Evolutionary conservation across 2,113 vertebrate genomes (phyloP), one percentile per base, ranked within the genome.

Genomic region (Melanocharis versteri): DNA sequence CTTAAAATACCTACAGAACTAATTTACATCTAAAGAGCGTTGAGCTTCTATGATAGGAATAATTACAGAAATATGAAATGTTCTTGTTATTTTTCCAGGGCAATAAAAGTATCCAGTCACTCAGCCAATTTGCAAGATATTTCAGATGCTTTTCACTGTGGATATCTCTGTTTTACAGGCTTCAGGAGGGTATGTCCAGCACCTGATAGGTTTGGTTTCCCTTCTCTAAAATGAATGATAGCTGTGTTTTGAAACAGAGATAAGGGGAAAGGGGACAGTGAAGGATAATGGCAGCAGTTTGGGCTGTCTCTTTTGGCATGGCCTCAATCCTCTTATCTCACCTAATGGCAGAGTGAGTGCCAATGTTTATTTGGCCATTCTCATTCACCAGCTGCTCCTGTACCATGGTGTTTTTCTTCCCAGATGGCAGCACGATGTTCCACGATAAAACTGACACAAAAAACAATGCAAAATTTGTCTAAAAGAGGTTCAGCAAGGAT

Each of bases 381-480:
- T 97, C 92, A 89, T 96, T 97, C 96, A 97, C 97, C 98, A 98
- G 97, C 98, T 98, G 98, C 97, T 98, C 96, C 96, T 94, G 97
- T 94, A 94, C 97, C 96, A 91, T 95, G 95, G 97, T 98, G 97
- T 98, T 98, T 98, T 97, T 97, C 97, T 97, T 97, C 97, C 97
- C 98, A 98, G 98, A 98, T 98, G 98, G 98, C 97, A 97, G 97
- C 97, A 97, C 7, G 95, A 98, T 98, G 97, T 98, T 98, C 96
- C 94, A 97, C 2, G 93, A 98, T 98, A 98, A 98, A 98, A 96
- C 96, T 97, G 97, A 98, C 97, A 98, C 94, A 97, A 97, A 97
- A 98, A 98, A 98, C 98, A 98, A 98, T 98, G 97, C 97, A 97
- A 97, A 98, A 98, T 98, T 98, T 98, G 98, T 98, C 98, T 98